Percentiles rank a stretch among this genome's conserved stretches.
phyloP scores from a whole-genome alignment of 2,797 vertebrate genomes.

The Gymnothorax javanicus region DNA sequence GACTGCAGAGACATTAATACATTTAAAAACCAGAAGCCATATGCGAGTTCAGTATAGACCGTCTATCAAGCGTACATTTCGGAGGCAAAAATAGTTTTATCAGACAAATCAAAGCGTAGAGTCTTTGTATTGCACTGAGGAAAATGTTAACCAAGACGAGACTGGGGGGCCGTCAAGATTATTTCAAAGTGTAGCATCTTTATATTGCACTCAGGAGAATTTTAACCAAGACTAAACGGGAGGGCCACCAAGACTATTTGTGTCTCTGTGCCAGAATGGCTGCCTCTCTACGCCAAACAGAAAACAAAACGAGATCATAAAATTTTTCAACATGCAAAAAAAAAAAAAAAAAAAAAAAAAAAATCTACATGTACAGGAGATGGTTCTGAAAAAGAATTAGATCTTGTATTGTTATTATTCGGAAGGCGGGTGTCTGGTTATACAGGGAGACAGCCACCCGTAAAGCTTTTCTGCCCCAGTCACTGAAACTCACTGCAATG shows the following conservation, averaged over 20 bases:
- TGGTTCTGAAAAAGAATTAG: slow-evolving; percentile 42
- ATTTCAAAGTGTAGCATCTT: not conserved
- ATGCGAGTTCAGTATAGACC: not conserved
- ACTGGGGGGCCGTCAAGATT: not conserved
- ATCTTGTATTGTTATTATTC: slow-evolving; percentile 26
- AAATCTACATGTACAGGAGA: slow-evolving; percentile 34
- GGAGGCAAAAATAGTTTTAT: slow-evolving; percentile 4
- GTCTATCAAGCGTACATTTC: not conserved
- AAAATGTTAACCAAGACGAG: not conserved
- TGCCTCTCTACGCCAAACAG: not conserved
- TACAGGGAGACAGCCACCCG: not conserved
- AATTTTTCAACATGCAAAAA: not conserved
- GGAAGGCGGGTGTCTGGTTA: slow-evolving; percentile 17
- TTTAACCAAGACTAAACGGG: not conserved
- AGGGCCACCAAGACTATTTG: not conserved
- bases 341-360: slow-evolving; percentile 25
- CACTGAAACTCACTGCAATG: slow-evolving; percentile 12
- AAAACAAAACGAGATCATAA: not conserved
- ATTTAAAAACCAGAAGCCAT: not conserved
- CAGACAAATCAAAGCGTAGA: not conserved
- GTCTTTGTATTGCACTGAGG: slow-evolving; percentile 20
- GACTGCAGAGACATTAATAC: slow-evolving; percentile 24
- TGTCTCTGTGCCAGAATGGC: not conserved
- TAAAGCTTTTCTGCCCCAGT: slow-evolving; percentile 16
- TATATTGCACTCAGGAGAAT: slow-evolving; percentile 12